Evolutionary conservation across 2,113 vertebrate genomes (phyloP).

Genomic region (Cyprinodon tularosa): DNA sequence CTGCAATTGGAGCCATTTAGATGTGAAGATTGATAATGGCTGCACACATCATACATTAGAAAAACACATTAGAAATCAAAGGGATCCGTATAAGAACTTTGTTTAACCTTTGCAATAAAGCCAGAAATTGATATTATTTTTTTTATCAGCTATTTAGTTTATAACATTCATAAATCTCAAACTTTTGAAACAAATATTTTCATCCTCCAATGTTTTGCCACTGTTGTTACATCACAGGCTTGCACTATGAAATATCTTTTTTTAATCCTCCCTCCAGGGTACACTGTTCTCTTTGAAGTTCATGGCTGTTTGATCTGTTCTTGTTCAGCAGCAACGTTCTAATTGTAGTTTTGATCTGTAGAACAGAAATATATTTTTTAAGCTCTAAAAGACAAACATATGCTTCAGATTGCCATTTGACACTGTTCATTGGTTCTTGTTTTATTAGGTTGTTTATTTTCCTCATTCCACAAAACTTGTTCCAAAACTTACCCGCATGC

Average conservation of each 20-base stretch:
- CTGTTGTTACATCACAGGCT: not conserved
- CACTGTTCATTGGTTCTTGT: not conserved
- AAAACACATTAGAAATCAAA: not conserved
- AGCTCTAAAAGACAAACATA: not conserved
- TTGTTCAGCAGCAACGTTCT: constrained; percentile 1
- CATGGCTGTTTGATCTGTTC: constrained; percentile 23
- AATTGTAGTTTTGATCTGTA: constrained; percentile 31
- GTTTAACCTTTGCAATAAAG: too few relatives aligned
- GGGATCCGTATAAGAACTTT: not conserved
- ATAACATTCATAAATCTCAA: not conserved
- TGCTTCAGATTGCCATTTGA: not conserved
- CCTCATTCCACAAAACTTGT: constrained; percentile 26
- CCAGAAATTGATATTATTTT: too few relatives aligned
- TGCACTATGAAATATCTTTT: not conserved
- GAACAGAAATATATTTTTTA: not conserved
- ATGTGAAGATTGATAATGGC: not conserved
- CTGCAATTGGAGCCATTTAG: not conserved
- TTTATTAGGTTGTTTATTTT: not conserved
- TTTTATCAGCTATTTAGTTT: not conserved
- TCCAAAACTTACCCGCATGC: constrained; percentile 62
- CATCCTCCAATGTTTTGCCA: not conserved
- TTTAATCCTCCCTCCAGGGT: not conserved
- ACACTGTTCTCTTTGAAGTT: not conserved
- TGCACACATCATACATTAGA: not conserved
- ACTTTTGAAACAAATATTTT: not conserved